A percentile compares a stretch with the other conserved stretches of the same genome.
phyloP scores from a whole-genome alignment of 2,113 vertebrate species.

The Elephantulus edwardii region DNA sequence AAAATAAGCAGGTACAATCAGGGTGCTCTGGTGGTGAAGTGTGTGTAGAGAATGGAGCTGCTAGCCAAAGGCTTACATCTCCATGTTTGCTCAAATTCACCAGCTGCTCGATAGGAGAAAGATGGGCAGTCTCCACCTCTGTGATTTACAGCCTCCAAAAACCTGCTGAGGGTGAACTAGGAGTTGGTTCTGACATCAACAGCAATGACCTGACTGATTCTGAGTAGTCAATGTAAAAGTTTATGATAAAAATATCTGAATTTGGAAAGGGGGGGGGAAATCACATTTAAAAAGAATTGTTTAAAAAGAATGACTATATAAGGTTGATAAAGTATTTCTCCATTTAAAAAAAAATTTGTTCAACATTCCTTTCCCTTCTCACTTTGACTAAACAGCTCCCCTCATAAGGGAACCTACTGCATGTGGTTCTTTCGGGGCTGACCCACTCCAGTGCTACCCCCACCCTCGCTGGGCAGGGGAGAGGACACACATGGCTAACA shows the following conservation, averaged over 20 bases:
- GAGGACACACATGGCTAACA: not conserved
- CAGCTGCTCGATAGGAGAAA: no score
- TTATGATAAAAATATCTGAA: not conserved
- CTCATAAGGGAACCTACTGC: not conserved
- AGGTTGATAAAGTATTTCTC: not conserved
- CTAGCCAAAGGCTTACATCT: no score
- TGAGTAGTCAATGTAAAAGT: not conserved
- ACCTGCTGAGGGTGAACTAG: no score
- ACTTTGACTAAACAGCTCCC: not conserved
- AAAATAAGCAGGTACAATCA: no score
- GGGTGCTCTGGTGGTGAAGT: no score
- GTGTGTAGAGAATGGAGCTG: no score
- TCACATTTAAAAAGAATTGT: not conserved
- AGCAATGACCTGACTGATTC: no score
- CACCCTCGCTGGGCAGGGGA: accelerated
- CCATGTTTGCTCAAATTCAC: no score
- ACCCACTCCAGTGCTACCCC: accelerated
- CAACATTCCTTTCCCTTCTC: not conserved
- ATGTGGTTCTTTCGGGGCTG: not conserved
- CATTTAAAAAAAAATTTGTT: not conserved
- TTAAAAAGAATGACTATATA: not conserved
- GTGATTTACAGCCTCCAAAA: no score
- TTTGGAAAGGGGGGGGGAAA: not conserved
- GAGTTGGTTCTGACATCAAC: no score
- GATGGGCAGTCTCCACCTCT: no score